Evolutionary conservation across 2,888 invertebrate species (phyloP), one percentile per base, ranked within the genome.

Genomic region (Linyphia triangularis): DNA sequence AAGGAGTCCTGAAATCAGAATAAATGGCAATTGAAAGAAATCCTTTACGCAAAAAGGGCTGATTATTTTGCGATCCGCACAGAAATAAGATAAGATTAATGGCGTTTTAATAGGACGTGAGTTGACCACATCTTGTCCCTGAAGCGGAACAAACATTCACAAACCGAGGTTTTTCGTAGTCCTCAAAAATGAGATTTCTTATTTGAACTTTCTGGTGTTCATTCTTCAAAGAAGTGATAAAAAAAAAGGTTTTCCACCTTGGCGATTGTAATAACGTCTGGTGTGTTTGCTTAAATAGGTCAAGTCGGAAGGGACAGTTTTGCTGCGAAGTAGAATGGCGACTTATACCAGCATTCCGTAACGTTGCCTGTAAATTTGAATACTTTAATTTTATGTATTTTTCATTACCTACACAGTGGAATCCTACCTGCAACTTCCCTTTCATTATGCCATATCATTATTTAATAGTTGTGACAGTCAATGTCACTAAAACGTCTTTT

Each of bases 81-180:
- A 73, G n/a, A 59, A 28, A 73, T 30, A 57, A 33, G 63, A 40
- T 61, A 61, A 77, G 77, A 77, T 77, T 61, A 77, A 77, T 77
- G 77, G 61, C 7, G 61, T 77, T 77, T 77, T 77, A 77, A 77
- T 77, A 61, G 24, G 37, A 24, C 77, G 59, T 73, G 13, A n/a
- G 57, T 51, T 28, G n/a, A 72, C 6, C 43, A 16, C 10, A 22
- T 37, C 19, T 24, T 70, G 73, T 61, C 77, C 77, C 77, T 77
- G 77, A 40, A n/a, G 61, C 16, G 2, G 22, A 63, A 63, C 28
- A 72, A 51, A 72, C 57, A 72, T 28, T 51, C 40, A 22, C 22
- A 59, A 75, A 51, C 0, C 16, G 13, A 16, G n/a, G 13, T 51
- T 51, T 51, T 51, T 33, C 33, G 4, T 33, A 6, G 33, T 33